Percentiles rank a stretch among this genome's conserved stretches.
Conservation (phyloP, 1,140 invertebrate genomes). For the Latrodectus geometricus region DNA sequence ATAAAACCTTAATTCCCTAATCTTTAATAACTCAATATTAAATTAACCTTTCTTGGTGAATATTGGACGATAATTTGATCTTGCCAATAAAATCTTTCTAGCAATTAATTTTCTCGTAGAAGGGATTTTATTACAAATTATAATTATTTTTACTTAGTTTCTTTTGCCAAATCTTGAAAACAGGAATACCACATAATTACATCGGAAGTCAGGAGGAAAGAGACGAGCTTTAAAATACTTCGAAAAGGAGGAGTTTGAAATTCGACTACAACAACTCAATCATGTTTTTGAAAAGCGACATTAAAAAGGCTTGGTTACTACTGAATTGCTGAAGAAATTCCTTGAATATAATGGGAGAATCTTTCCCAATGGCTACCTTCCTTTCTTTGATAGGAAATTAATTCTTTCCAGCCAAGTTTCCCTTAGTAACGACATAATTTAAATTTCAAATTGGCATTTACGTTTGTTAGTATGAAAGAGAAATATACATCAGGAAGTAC, state of each 20-base stretch:
- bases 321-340: conserved; percentile 27
- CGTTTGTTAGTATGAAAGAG: background rate
- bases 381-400: background rate
- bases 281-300: conserved; percentile 53
- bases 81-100: conserved; percentile 17
- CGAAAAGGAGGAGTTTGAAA: conserved; percentile 45
- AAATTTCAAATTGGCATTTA: conserved; percentile 45
- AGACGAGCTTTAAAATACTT: conserved; percentile 31
- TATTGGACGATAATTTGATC: background rate
- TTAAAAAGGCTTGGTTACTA: conserved; percentile 55
- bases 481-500: background rate
- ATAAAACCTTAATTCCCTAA: too few species aligned
- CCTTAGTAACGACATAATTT: conserved; percentile 16
- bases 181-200: conserved; percentile 49
- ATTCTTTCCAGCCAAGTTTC: background rate
- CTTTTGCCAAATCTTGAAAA: background rate
- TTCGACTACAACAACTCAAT: conserved; percentile 53
- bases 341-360: background rate
- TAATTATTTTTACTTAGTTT: too few species aligned
- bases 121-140: background rate
- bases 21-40: too few species aligned
- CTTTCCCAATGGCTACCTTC: conserved; percentile 12
- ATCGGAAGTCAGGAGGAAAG: conserved; percentile 30
- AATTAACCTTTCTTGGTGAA: too few species aligned
- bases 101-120: background rate